Conservation (phyloP, 2,113 vertebrate genomes). For the Megatriorchis doriae region DNA sequence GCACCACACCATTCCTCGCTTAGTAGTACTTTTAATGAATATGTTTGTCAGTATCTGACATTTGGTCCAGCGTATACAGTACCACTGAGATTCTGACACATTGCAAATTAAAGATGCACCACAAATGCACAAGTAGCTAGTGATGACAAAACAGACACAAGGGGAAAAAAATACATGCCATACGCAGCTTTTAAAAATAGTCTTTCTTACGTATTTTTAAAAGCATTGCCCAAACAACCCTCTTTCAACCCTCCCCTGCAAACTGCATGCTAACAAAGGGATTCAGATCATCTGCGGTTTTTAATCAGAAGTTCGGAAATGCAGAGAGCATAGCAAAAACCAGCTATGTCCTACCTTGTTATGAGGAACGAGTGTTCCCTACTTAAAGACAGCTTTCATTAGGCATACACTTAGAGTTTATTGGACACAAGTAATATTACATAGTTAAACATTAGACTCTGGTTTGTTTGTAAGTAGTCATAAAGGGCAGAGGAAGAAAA, state of each 20-base stretch:
- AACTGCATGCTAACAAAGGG: background rate
- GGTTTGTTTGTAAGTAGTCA: background rate
- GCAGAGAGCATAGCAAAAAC: background rate
- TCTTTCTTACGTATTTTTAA: background rate
- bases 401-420: background rate
- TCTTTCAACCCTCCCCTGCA: background rate
- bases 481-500: background rate
- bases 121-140: background rate
- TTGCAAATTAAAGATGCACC: background rate
- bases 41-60: background rate
- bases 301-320: background rate
- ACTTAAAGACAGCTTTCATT: background rate
- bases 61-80: background rate
- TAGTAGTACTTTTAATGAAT: background rate
- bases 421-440: background rate
- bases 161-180: rapidly evolving
- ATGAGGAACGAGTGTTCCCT: background rate
- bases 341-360: background rate
- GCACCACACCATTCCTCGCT: background rate
- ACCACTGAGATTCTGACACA: background rate
- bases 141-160: background rate
- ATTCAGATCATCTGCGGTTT: background rate
- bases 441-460: background rate
- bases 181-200: background rate
- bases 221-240: rapidly evolving